Conservation (phyloP, 1,140 invertebrate species). For the Drosophila pruinosa region DNA sequence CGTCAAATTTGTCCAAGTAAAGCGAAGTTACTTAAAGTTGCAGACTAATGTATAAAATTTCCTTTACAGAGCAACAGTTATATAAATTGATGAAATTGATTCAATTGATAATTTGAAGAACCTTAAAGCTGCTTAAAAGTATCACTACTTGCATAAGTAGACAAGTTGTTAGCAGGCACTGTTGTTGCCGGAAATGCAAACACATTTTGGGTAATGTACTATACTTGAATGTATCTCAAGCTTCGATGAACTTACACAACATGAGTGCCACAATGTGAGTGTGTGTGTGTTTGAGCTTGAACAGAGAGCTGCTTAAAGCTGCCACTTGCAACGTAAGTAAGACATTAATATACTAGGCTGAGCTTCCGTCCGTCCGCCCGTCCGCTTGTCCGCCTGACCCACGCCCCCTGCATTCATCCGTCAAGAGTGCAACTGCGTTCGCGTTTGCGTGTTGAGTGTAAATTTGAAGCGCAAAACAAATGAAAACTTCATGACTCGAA, state of each 20-base stretch:
- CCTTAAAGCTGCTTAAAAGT: not conserved
- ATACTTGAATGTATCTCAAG: conserved; percentile 18
- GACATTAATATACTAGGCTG: conserved; percentile 67
- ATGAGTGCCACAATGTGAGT: not conserved
- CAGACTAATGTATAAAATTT: no score
- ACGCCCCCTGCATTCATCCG: conserved; percentile 4
- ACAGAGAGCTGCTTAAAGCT: conserved; percentile 19
- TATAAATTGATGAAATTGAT: not conserved
- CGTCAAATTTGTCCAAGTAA: not conserved
- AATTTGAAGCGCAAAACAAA: conserved; percentile 69
- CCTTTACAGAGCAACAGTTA: no score
- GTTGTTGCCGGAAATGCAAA: conserved; percentile 35
- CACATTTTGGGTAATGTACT: conserved; percentile 27
- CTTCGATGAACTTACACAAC: conserved; percentile 9
- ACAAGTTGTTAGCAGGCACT: not conserved
- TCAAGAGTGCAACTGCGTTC: conserved; percentile 34
- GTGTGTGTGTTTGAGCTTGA: not conserved
- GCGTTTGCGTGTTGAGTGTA: conserved; percentile 67
- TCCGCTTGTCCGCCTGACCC: not conserved
- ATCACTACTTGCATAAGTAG: not conserved
- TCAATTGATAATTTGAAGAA: not conserved
- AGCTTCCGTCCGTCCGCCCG: conserved; percentile 39
- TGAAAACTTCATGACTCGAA: conserved; percentile 66
- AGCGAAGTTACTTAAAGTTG: no score
- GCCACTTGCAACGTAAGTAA: conserved; percentile 49